Percentiles rank a stretch among this genome's conserved stretches.
Conservation (phyloP, 2,797 vertebrate species). For the Molossus molossus region DNA sequence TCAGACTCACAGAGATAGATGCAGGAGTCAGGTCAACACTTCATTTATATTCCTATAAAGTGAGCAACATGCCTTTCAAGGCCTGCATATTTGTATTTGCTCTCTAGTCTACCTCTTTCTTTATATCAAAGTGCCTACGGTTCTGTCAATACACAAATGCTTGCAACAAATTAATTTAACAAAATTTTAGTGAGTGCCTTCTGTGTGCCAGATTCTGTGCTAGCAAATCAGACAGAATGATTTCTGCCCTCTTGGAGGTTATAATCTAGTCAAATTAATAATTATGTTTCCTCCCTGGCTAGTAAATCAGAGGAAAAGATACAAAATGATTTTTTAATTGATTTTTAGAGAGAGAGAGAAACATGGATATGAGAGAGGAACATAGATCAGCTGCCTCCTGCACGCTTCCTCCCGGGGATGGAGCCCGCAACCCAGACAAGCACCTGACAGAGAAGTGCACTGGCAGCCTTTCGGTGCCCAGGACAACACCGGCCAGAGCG, state of each 20-base stretch:
- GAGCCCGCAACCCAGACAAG: not conserved
- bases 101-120: slow-evolving; percentile 25
- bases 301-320: slow-evolving; percentile 42
- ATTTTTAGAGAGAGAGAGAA: not conserved
- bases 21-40: not conserved
- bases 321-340: not conserved
- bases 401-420: not conserved
- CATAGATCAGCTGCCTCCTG: not conserved
- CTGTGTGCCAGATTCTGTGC: not conserved
- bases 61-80: slow-evolving; percentile 7
- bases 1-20: slow-evolving; percentile 43
- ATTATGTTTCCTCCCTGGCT: slow-evolving; percentile 12
- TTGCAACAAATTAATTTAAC: slow-evolving; percentile 49
- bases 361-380: not conserved
- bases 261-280: slow-evolving; percentile 48
- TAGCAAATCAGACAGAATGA: slow-evolving; percentile 16
- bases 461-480: not conserved
- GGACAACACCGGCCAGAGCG: not conserved
- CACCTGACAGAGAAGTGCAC: not conserved
- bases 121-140: slow-evolving; percentile 44
- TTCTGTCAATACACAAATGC: slow-evolving; percentile 41
- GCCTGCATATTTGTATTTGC: not conserved
- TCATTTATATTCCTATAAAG: slow-evolving; percentile 42
- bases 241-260: slow-evolving; percentile 33
- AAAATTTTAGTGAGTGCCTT: slow-evolving; percentile 39